Evolutionary conservation across 2,797 vertebrate species (phyloP).

Genomic region (Urosaurus nigricauda): DNA sequence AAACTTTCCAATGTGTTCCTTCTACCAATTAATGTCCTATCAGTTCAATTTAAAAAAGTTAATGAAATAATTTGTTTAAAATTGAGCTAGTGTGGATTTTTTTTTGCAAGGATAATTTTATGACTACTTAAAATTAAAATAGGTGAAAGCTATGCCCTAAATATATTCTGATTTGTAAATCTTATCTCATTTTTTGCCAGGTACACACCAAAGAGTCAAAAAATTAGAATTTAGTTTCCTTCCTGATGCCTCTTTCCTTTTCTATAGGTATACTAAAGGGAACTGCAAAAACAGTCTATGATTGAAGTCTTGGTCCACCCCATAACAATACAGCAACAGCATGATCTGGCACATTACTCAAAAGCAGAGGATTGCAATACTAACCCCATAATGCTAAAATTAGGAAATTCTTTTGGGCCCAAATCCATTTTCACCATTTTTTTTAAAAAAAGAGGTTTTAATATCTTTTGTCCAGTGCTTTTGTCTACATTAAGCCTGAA

Average conservation of each 20-base stretch:
- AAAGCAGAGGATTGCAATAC: not conserved
- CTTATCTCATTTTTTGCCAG: not conserved
- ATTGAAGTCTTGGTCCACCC: not conserved
- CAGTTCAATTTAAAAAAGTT: not conserved
- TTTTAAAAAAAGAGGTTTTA: no score
- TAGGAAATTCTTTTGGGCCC: not conserved
- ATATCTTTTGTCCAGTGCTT: not conserved
- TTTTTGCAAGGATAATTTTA: conserved; percentile 11
- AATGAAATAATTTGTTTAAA: conserved; percentile 27
- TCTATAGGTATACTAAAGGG: not conserved
- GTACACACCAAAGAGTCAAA: not conserved
- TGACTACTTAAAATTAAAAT: not conserved
- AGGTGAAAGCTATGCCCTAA: not conserved
- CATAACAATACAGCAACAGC: not conserved
- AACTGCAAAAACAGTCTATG: not conserved
- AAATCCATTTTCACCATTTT: not conserved
- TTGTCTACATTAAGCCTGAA: not conserved
- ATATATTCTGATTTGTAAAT: not conserved
- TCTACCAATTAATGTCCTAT: conserved; percentile 5
- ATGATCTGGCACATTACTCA: no score
- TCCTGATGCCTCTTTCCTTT: not conserved
- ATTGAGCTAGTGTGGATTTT: not conserved
- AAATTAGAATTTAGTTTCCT: not conserved
- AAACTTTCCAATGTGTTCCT: not conserved
- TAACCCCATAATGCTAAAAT: not conserved